phyloP scores from a whole-genome alignment of 1,140 invertebrate species.

The Pachyrhynchus sulphureomaculatus region DNA sequence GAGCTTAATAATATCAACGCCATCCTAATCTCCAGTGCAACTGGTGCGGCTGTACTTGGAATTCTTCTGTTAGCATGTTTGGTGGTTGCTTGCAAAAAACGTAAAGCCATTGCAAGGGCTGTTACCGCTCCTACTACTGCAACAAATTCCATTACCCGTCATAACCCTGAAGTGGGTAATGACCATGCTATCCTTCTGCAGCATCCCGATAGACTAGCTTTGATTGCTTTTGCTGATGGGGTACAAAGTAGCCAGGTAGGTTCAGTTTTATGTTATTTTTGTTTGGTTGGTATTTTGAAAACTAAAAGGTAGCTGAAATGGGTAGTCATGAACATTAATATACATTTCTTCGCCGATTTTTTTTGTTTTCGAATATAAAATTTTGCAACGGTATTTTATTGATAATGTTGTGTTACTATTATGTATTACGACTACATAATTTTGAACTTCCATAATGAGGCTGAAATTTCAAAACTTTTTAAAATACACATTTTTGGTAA shows the following conservation, averaged over 20 bases:
- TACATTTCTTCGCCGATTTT: too few relatives aligned
- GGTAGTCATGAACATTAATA: too few relatives aligned
- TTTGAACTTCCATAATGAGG: too few relatives aligned
- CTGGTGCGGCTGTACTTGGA: constrained; percentile 49
- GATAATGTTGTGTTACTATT: too few relatives aligned
- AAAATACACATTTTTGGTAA: too few relatives aligned
- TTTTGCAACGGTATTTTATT: too few relatives aligned
- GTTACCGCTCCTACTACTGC: constrained; percentile 38
- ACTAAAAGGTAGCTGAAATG: too few relatives aligned
- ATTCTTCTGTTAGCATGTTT: constrained; percentile 49
- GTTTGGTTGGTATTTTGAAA: too few relatives aligned
- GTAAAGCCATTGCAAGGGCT: constrained; percentile 39
- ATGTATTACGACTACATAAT: too few relatives aligned
- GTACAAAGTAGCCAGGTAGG: constrained; percentile 50
- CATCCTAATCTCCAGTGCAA: constrained; percentile 48
- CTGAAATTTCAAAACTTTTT: too few relatives aligned
- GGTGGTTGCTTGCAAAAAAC: constrained; percentile 45
- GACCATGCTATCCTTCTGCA: constrained; percentile 45
- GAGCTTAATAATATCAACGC: constrained; percentile 42
- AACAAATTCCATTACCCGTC: constrained; percentile 14
- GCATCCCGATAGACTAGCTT: constrained; percentile 52
- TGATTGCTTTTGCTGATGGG: constrained; percentile 56
- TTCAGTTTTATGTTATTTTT: too few relatives aligned
- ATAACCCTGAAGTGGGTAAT: constrained; percentile 33
- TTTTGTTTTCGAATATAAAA: too few relatives aligned